Base-by-base conservation (phyloP, 2,797 vertebrate genomes). In the Argyrosomus regius region DNA sequence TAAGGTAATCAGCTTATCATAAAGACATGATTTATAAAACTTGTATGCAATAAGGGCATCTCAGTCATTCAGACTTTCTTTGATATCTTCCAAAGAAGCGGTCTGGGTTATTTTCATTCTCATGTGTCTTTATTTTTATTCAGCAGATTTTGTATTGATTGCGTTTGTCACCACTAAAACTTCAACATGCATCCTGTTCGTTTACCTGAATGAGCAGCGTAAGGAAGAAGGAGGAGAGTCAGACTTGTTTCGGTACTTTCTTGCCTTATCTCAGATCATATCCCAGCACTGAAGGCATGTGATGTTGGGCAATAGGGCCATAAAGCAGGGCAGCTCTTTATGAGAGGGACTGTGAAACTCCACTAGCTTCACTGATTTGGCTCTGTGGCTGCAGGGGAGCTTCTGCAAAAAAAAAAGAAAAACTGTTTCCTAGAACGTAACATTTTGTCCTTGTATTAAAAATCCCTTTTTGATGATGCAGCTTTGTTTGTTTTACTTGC, bases 1-100 rank as follows among this genome's bases (percentile, higher is more conserved):
- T 95, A 96, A 94, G 91, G 95, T 90, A 94, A 96, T 96, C 96
- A 94, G 90, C 96, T 96, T 95, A 96, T 97, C 95, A 88, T 78
- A 74, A 87, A 93, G 85, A 91, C 86, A 75, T 95, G 95, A 95
- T 96, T 96, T 96, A 95, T 92, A 93, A 95, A 95, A 92, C 78
- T 64, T 86, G 73, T 72, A 88, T 91, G 87, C 83, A 94, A 93
- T 88, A 66, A 88, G 93, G 91, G 69, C 83, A 88, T 76, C 72
- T 83, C 78, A 75, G 49, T 87, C 81, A 88, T 82, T 87, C 61
- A 22, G 72, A 75, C 53, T 72, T 88, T 77, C 87, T 89, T 91
- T 75, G 72, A 85, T 78, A 88, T 82, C 58, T 67, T 75, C 61
- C 45, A 20, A 67, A 61, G 45, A 70, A 69, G 43, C 62, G 18